A percentile compares a stretch with the other conserved stretches of the same genome.
Evolutionary conservation across 2,113 vertebrate species (phyloP).

Genomic region (Terrapene triunguis): DNA sequence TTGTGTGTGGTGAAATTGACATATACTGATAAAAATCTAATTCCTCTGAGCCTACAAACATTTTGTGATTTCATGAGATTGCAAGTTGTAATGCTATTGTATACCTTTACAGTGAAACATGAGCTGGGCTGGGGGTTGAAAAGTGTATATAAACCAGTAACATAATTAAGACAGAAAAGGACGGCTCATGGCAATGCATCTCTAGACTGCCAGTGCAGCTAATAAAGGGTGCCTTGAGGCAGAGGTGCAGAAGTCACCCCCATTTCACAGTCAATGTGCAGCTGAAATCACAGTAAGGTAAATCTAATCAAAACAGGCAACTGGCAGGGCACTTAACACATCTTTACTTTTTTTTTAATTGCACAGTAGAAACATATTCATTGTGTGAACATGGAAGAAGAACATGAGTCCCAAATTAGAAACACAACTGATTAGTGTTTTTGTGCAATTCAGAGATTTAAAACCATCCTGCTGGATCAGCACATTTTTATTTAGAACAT

Average conservation of each 20-base stretch:
- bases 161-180: not conserved
- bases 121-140: not conserved
- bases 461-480: not conserved
- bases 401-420: rapidly evolving
- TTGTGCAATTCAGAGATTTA: not conserved
- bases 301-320: not conserved
- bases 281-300: not conserved
- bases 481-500: not conserved
- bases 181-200: not conserved
- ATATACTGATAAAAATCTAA: too few species aligned
- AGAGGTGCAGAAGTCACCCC: not conserved
- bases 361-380: rapidly evolving
- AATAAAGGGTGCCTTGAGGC: not conserved
- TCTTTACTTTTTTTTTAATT: not conserved
- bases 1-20: too few species aligned
- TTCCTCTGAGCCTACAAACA: rapidly evolving
- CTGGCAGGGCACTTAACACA: not conserved
- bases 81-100: not conserved
- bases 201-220: not conserved
- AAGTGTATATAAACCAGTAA: not conserved
- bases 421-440: not conserved
- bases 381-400: not conserved
- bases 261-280: not conserved
- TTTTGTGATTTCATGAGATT: not conserved
- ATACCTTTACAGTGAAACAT: not conserved